phyloP scores from a whole-genome alignment of 2,797 vertebrate genomes.

The Mormyrops attenuatus region DNA sequence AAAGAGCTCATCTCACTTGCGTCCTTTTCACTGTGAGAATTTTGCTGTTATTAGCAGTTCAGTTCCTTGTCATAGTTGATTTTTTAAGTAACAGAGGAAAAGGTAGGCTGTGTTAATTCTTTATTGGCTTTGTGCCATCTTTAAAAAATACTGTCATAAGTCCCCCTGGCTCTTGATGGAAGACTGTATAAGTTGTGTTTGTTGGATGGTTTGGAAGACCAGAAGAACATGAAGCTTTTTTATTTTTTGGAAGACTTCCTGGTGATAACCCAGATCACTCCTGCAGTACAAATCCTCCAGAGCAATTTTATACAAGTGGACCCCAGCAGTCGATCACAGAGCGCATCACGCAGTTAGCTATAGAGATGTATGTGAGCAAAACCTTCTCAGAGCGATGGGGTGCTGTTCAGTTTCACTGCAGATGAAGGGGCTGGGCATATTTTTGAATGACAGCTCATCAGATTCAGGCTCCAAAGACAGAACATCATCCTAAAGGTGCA shows the following conservation, averaged over 20 bases:
- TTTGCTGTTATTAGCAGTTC: conserved; percentile 32
- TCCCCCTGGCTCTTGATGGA: conserved; percentile 67
- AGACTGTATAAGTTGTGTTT: conserved; percentile 65
- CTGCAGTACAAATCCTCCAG: conserved; percentile 48
- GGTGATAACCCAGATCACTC: conserved; percentile 52
- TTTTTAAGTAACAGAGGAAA: conserved; percentile 37
- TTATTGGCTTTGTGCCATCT: conserved; percentile 41
- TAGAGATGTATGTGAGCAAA: not conserved
- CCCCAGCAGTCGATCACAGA: conserved; percentile 33
- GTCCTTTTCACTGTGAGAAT: not conserved
- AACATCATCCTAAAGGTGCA: not conserved
- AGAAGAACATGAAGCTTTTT: conserved; percentile 31
- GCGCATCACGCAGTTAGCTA: conserved; percentile 34
- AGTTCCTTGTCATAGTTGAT: conserved; percentile 27
- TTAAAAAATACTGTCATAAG: conserved; percentile 59
- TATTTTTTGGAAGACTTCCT: conserved; percentile 62
- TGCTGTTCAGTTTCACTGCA: conserved; percentile 21
- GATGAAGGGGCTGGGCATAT: conserved; percentile 27
- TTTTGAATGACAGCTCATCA: conserved; percentile 28
- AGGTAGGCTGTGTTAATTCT: conserved; percentile 37
- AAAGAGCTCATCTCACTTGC: not conserved
- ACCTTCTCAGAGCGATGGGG: conserved; percentile 34
- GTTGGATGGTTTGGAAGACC: conserved; percentile 51
- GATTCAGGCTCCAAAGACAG: not conserved
- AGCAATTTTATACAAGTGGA: conserved; percentile 29